Conservation (phyloP, 2,888 invertebrate genomes). For the Nebria brevicollis region DNA sequence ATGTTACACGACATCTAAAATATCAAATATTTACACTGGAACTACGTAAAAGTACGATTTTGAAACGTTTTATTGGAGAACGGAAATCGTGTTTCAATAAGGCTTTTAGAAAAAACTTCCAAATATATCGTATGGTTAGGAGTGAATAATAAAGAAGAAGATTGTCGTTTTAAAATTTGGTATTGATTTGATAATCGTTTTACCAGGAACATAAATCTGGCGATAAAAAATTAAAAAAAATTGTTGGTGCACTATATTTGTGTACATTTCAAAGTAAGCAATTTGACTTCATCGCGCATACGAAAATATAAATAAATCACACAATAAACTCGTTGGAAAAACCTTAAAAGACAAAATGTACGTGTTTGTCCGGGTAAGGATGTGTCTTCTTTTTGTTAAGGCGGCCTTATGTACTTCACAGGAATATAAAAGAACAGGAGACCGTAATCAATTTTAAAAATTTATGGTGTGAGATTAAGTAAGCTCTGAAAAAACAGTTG, state of each 20-base stretch:
- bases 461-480: constrained; percentile 40
- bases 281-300: constrained; percentile 18
- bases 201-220: neutral
- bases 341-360: constrained; percentile 39
- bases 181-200: neutral
- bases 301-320: constrained; percentile 42
- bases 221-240: neutral
- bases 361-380: constrained; percentile 33
- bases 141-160: too few relatives aligned
- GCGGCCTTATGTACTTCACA: constrained; percentile 27
- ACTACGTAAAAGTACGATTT: too few relatives aligned
- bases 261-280: neutral
- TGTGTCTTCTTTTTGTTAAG: constrained; percentile 27
- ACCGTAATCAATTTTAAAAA: constrained; percentile 47
- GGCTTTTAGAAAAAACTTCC: too few relatives aligned
- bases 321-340: constrained; percentile 19
- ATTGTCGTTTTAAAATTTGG: too few relatives aligned
- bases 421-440: constrained; percentile 43
- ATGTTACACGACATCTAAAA: too few relatives aligned
- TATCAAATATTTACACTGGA: too few relatives aligned
- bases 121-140: too few relatives aligned
- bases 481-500: constrained; percentile 36
- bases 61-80: too few relatives aligned
- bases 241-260: neutral
- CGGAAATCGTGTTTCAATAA: too few relatives aligned